Evolutionary conservation across 2,888 invertebrate species (phyloP).

Genomic region (Cartodere bifasciata): DNA sequence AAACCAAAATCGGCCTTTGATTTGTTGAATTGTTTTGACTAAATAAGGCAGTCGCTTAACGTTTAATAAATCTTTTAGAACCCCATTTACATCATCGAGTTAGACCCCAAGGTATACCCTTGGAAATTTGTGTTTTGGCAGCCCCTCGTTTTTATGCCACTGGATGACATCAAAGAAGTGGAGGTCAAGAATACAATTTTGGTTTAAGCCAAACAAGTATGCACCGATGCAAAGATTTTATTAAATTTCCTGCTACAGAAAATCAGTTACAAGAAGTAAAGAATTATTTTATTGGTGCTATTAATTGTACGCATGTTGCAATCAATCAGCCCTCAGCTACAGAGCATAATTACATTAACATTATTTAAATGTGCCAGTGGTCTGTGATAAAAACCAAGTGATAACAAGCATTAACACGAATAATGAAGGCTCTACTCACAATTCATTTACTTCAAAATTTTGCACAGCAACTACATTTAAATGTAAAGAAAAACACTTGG

Average conservation of each 20-base stretch:
- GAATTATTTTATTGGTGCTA: no score
- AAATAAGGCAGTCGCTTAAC: not conserved
- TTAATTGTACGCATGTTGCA: no score
- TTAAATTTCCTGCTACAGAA: constrained; percentile 4
- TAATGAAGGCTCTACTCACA: constrained; percentile 7
- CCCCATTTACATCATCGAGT: constrained; percentile 4
- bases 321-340: constrained; percentile 1
- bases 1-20: constrained; percentile 6
- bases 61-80: constrained; percentile 4
- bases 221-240: constrained; percentile 7
- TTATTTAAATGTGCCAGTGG: constrained; percentile 7
- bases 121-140: constrained; percentile 6
- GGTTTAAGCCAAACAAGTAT: constrained; percentile 9
- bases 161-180: constrained; percentile 8
- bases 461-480: constrained; percentile 1
- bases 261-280: no score
- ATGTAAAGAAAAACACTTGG: constrained; percentile 3
- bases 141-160: constrained; percentile 6
- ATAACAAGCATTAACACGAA: constrained; percentile 5
- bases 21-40: constrained; percentile 6
- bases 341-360: constrained; percentile 6
- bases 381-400: constrained; percentile 6
- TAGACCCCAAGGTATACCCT: constrained; percentile 1
- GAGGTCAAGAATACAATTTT: constrained; percentile 7
- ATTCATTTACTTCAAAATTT: constrained; percentile 2